Evolutionary conservation across 2,797 vertebrate genomes (phyloP).

Genomic region (Coregonus sp.): DNA sequence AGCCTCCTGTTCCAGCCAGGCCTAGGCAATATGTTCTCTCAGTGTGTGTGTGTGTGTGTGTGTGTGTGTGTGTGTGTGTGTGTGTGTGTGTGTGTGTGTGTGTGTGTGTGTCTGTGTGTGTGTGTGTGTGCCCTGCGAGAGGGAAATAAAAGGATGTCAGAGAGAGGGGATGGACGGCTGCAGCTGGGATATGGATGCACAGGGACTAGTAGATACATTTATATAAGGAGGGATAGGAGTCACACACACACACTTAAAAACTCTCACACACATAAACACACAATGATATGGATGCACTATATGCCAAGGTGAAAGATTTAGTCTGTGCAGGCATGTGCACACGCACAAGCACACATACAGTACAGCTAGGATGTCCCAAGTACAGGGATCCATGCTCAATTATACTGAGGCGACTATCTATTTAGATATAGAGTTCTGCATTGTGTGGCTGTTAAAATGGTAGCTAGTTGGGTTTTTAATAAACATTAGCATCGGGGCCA

Average conservation of each 20-base stretch:
- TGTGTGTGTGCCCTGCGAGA: constrained; percentile 74
- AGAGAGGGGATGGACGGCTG: constrained; percentile 67
- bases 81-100: constrained; percentile 26
- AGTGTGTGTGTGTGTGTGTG: no score
- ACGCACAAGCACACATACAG: no score
- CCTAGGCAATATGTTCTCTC: no score
- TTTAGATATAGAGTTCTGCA: background rate
- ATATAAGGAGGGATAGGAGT: constrained; percentile 45
- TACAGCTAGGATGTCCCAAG: background rate
- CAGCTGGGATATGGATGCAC: constrained; percentile 66
- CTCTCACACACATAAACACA: constrained; percentile 42
- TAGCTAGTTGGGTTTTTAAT: constrained; percentile 66
- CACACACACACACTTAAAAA: constrained; percentile 12
- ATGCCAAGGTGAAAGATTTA: background rate
- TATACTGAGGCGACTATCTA: background rate
- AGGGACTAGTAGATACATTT: constrained; percentile 67
- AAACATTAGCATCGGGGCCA: constrained; percentile 58
- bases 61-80: no score
- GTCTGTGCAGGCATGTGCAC: background rate
- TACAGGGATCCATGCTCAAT: background rate
- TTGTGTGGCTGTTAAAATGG: constrained; percentile 27
- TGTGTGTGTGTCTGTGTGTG: no score
- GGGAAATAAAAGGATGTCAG: constrained; percentile 77
- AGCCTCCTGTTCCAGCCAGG: constrained; percentile 17
- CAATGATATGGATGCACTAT: background rate